Base-by-base conservation (phyloP, 2,113 vertebrate genomes). In the Reinhardtius hippoglossoides region DNA sequence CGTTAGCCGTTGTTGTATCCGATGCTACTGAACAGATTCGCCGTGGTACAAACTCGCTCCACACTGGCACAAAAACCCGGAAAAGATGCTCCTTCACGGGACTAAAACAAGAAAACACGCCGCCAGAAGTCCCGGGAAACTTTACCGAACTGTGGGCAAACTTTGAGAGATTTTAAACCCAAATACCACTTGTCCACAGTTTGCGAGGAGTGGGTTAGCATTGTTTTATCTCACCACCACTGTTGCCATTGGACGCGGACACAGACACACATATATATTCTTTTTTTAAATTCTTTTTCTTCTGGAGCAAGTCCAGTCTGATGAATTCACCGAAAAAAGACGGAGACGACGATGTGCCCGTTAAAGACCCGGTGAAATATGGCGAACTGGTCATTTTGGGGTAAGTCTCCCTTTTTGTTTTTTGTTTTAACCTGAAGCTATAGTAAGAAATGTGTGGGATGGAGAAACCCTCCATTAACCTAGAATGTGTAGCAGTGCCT, bases 291-390 rank as follows among this genome's bases (percentile, higher is more conserved):
- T 15, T 71, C 63, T 52, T 77, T 54, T 66, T 59, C 71, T 78
- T 54, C 68, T 78, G 87, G 82, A 85, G 76, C 78, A 78, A 42
- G 82, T 88, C 80, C 83, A 90, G 87, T 93, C 94, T 95, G 95
- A 98, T 98, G 97, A 97, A 97, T 95, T 96, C 96, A 82, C 95
- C 96, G 74, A 96, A 95, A 92, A 95, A 94, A 87, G 96, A 97
- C 92, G 96, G 96, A 93, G 95, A 95, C 83, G 95, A 95, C 91
- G 95, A 95, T 92, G 95, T 96, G 88, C 96, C 96, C 80, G 92
- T 94, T 90, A 98, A 98, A 95, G 97, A 98, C 93, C 96, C 96
- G 84, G 94, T 97, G 81, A 98, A 97, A 94, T 98, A 98, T 90
- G 97, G 97, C 77, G 97, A 98, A 88, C 92, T 98, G 92, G 95